These are phyloP conservation scores for Petroica traversi DNA, from an alignment of 2,113 vertebrate species.

Conservation along the genomic window DNA sequence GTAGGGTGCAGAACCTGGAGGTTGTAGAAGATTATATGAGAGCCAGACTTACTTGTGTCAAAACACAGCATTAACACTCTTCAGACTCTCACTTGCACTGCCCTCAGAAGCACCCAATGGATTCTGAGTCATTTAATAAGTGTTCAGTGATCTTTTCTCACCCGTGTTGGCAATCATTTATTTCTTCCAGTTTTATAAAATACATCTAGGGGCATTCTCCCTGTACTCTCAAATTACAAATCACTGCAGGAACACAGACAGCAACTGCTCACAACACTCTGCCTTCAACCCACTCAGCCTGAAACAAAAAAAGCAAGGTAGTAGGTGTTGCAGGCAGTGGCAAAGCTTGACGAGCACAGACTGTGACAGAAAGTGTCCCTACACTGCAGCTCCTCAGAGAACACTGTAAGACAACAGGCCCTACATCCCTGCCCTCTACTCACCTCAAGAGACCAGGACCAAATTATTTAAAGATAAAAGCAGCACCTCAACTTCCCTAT, in stretches of 20 bases:
- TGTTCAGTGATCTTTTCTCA: conserved; percentile 20
- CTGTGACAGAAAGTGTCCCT: background rate
- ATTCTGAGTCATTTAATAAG: conserved; percentile 8
- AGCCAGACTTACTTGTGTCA: background rate
- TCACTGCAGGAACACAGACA: conserved; percentile 18
- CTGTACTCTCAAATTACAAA: background rate
- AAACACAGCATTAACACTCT: background rate
- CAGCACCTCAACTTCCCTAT: background rate
- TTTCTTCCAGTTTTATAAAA: conserved; percentile 24
- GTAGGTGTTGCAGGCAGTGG: background rate
- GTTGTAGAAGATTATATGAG: background rate
- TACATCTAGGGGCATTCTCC: background rate
- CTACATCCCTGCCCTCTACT: background rate
- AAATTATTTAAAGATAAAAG: background rate
- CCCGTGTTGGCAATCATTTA: background rate
- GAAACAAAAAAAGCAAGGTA: background rate
- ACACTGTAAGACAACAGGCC: background rate
- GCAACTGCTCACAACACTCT: background rate
- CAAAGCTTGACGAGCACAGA: background rate
- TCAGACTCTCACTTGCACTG: background rate
- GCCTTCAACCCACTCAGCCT: conserved; percentile 1
- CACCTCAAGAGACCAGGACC: background rate
- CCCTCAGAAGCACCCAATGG: background rate
- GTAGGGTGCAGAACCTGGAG: background rate
- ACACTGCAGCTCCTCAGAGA: background rate